phyloP scores from a whole-genome alignment of 2,888 invertebrate species.

The Campoplex nolae region DNA sequence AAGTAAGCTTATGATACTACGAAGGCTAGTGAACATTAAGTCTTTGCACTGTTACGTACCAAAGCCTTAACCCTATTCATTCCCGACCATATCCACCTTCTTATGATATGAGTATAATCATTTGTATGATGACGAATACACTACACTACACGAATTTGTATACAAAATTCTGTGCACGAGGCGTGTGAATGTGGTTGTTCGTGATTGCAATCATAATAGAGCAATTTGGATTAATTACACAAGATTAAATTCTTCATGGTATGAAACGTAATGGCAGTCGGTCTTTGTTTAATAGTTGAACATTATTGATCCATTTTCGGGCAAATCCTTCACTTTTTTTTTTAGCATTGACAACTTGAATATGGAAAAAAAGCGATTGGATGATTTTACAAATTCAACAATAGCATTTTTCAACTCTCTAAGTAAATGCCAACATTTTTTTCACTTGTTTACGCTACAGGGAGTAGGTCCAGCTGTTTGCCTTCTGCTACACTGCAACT shows the following conservation, averaged over 20 bases:
- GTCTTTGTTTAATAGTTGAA: neutral
- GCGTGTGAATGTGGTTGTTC: neutral
- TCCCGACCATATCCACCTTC: neutral
- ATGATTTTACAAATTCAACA: neutral
- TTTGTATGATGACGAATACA: neutral
- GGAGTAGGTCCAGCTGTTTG: no score
- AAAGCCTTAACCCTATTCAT: conserved; percentile 11
- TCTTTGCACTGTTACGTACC: conserved; percentile 40
- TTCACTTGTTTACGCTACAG: no score
- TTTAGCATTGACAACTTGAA: neutral
- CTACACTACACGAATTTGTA: neutral
- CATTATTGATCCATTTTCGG: neutral
- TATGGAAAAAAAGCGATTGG: neutral
- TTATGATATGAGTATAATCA: conserved; percentile 17
- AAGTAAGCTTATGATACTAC: conserved; percentile 41
- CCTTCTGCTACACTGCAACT: no score
- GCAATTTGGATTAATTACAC: neutral
- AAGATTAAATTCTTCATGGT: neutral
- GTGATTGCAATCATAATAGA: neutral
- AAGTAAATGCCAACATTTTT: neutral
- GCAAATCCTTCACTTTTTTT: neutral
- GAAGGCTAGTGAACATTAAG: conserved; percentile 49
- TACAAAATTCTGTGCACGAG: neutral
- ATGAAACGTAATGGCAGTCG: no score
- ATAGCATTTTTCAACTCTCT: no score